Evolutionary conservation across 2,888 invertebrate genomes (phyloP).

Genomic region (Lydus trimaculatus): DNA sequence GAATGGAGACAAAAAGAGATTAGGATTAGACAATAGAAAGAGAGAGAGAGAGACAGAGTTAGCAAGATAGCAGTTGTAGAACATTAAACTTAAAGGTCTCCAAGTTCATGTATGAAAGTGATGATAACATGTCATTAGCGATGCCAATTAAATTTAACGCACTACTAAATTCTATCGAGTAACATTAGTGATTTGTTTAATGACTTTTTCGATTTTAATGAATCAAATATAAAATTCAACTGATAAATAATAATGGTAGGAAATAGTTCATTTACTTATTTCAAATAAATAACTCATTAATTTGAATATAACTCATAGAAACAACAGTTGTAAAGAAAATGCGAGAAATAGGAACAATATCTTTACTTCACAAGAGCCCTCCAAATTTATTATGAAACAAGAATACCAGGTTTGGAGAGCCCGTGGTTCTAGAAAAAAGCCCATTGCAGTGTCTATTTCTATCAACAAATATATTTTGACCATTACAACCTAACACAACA

Average conservation of each 20-base stretch:
- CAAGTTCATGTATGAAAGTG: neutral
- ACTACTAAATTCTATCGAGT: conserved; percentile 14
- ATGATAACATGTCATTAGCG: conserved; percentile 22
- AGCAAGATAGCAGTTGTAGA: neutral
- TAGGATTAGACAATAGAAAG: neutral
- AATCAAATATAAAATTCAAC: neutral
- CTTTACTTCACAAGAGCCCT: too few species aligned
- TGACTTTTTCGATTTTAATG: neutral
- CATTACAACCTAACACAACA: too few species aligned
- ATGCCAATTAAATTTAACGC: conserved; percentile 24
- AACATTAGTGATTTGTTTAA: neutral
- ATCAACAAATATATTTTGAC: too few species aligned
- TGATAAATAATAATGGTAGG: too few species aligned
- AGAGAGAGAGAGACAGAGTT: neutral
- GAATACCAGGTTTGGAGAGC: too few species aligned
- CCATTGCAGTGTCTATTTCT: too few species aligned
- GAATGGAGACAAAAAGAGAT: neutral
- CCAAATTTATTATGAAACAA: too few species aligned
- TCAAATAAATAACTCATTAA: too few species aligned
- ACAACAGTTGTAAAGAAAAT: too few species aligned
- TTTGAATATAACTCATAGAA: too few species aligned
- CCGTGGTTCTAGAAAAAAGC: too few species aligned
- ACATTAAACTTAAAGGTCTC: neutral
- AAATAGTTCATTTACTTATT: neutral
- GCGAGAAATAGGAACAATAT: too few species aligned